Base-by-base conservation (phyloP, 2,888 invertebrate genomes). In the Phyto melanocephala region DNA sequence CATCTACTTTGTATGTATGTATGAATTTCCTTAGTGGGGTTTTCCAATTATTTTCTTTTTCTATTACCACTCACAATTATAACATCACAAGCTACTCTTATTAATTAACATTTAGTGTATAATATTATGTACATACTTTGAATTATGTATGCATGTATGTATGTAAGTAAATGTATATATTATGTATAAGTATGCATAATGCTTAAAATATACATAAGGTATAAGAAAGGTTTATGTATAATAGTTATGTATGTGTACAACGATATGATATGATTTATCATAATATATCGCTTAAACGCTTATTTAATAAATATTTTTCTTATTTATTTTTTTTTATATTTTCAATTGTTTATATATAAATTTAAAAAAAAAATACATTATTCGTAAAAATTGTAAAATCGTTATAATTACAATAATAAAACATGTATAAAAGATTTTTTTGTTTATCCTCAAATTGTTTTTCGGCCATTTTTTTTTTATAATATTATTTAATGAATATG, bases 381-480 rank as follows among this genome's bases (percentile, higher is more conserved):
- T 77, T 68, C 68, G 62, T 80, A 83, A 80, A 79, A 77, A 74
- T 72, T 80, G 80, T 83, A 83, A 83, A 83, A 80, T 80, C 54
- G 42, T 71, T 70, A 70, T 80, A 83, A 77, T 80, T 83, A 77
- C 83, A 77, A 58, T 80, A 80, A 76, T 80, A 80, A 80, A 76
- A 80, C 72, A 80, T 74, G 71, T 80, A 83, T 80, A 83, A 83
- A 83, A 83, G 70, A 15, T 33, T 60, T 71, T 84, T 87, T 76
- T 83, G 15, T 40, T 15, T 86, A 77, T 85, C 85, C 82, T 56
- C 28, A 47, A 86, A 77, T 82, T 62, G 76, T 85, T 85, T 52
- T 75, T 37, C 67, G 8, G 2, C n/a, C n/a, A 20, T 42, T 65
- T 10, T 75, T 72, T 71, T 20, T 70, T 40, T 62, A 15, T 62